Percentiles rank a stretch among this genome's conserved stretches.
Evolutionary conservation across 2,797 vertebrate species (phyloP).

Genomic region (Peromyscus aztecus): DNA sequence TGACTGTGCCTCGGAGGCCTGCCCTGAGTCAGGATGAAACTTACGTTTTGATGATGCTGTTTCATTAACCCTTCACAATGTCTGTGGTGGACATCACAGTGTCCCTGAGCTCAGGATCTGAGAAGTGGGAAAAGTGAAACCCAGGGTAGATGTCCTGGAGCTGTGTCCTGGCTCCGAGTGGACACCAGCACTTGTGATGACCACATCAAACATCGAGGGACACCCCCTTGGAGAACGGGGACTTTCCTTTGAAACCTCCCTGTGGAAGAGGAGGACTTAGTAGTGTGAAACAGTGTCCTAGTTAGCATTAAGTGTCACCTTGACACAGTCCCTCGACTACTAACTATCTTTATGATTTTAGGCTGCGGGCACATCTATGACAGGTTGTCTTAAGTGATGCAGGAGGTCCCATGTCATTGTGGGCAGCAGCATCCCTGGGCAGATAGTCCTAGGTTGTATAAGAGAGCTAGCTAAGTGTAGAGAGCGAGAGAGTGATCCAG

Average conservation of each 20-base stretch:
- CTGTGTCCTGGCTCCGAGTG: not conserved
- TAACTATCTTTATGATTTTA: not conserved
- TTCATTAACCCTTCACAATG: not conserved
- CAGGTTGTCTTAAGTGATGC: not conserved
- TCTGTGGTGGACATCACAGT: not conserved
- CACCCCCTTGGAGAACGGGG: not conserved
- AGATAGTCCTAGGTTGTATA: not conserved
- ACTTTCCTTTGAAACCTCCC: not conserved
- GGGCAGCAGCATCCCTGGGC: not conserved
- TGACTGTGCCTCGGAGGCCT: too few relatives aligned
- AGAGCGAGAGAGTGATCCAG: not conserved
- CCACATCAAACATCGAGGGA: too few relatives aligned
- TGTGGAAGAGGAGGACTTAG: too few relatives aligned
- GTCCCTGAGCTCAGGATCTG: not conserved
- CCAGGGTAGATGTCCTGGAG: accelerated
- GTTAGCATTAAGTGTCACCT: not conserved
- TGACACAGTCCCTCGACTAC: not conserved
- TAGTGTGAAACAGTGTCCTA: not conserved
- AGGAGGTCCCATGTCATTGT: too few relatives aligned
- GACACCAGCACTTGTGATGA: not conserved
- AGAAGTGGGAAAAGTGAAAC: not conserved
- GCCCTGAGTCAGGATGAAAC: not conserved
- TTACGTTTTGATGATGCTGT: not conserved
- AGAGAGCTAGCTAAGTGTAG: not conserved
- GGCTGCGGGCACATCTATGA: not conserved